A percentile compares a stretch with the other conserved stretches of the same genome.
Evolutionary conservation across 1,140 invertebrate genomes (phyloP).

Genomic region (Himalopsyche phryganea): DNA sequence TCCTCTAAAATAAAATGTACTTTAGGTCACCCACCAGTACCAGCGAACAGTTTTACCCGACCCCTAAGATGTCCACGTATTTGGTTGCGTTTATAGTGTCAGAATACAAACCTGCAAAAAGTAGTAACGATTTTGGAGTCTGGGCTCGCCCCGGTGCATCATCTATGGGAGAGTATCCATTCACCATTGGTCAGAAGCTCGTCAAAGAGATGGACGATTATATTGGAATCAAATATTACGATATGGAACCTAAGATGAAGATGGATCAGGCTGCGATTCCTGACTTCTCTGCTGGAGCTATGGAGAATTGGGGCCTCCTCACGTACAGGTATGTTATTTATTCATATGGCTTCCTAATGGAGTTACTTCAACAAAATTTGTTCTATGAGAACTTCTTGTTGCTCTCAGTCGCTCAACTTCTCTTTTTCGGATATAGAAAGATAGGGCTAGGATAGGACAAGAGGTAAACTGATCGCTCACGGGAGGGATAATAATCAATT

Average conservation of each 20-base stretch:
- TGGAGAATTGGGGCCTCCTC: constrained; percentile 64
- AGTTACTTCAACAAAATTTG: too few species aligned
- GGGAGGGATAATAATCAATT: too few species aligned
- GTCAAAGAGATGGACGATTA: constrained; percentile 49
- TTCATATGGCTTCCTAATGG: too few species aligned
- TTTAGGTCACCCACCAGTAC: neutral
- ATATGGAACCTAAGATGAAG: constrained; percentile 46
- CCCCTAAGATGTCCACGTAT: constrained; percentile 81
- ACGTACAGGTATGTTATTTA: constrained; percentile 56
- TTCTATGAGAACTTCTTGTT: too few species aligned
- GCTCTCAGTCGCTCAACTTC: too few species aligned
- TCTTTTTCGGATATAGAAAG: too few species aligned
- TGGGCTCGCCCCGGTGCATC: constrained; percentile 66
- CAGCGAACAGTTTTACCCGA: constrained; percentile 55
- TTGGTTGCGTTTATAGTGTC: constrained; percentile 74
- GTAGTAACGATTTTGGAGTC: constrained; percentile 46
- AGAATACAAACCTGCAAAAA: constrained; percentile 42
- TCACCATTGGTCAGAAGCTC: constrained; percentile 49
- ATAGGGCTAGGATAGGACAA: too few species aligned
- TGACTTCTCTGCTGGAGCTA: constrained; percentile 67
- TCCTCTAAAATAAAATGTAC: too few species aligned
- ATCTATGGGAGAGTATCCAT: constrained; percentile 61
- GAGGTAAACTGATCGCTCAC: too few species aligned
- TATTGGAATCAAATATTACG: constrained; percentile 51
- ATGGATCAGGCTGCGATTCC: constrained; percentile 69